Evolutionary conservation across 2,113 vertebrate species (phyloP), one percentile per base, ranked within the genome.

Genomic region (Gallinago jamesoni): DNA sequence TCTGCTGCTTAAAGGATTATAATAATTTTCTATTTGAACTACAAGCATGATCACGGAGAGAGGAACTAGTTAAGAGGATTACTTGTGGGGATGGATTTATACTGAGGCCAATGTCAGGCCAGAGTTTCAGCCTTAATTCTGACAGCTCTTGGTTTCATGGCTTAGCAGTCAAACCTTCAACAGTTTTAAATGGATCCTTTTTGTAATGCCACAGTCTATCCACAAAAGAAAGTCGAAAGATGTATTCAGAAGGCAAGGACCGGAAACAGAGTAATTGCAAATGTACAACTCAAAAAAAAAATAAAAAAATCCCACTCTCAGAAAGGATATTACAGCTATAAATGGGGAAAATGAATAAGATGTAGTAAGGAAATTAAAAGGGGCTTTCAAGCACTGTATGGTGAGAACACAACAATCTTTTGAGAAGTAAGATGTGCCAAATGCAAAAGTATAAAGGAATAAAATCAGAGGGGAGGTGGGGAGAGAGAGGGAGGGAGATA

Each of bases 1-100:
- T 68, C 60, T 83, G 7, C 10, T 41, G 12, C 76, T 81, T 88
- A 84, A 75, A 84, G 72, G 22, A 88, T 96, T 86, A 59, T 74
- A 74, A 69, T 62, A 41, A 63, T 90, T 93, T 94, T 78, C 33
- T 53, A 60, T 74, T 41, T 90, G 22, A 81, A 84, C 56, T 76
- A 62, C 47, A 84, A 56, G 5, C 80, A 62, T 62, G 68, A 67
- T 37, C 22, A 62, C 12, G 12, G 45, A 64, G 68, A 94, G 94
- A 41, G 24, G 35, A 84, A 62, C 12, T 81, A n/a, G 73, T 96
- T 89, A 91, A 91, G 68, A 94, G 60, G 91, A 95, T 95, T 91
- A 84, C 23, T 77, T 86, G 24, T 59, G n/a, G 21, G 24, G 50
- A 14, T 33, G 48, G 28, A 76, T 92, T 92, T 92, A 57, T 43